Evolutionary conservation across 2,113 vertebrate species (phyloP).

Genomic region (Cryptomyrus ogoouensis): DNA sequence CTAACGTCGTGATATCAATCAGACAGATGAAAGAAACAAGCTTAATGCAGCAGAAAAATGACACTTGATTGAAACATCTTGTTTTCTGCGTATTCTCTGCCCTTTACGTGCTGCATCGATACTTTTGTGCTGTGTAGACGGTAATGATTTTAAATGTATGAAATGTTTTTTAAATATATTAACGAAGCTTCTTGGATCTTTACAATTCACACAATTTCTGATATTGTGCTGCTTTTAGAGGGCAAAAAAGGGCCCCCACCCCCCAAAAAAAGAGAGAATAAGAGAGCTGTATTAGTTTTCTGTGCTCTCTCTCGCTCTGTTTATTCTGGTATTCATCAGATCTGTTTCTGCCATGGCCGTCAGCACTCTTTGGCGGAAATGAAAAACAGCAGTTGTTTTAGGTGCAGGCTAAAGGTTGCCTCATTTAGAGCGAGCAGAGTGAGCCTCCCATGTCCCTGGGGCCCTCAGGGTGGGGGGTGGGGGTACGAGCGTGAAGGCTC

Average conservation of each 20-base stretch:
- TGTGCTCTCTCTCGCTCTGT: slow-evolving; percentile 56
- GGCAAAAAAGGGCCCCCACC: neutral
- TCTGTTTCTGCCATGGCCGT: slow-evolving; percentile 52
- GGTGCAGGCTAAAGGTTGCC: slow-evolving; percentile 55
- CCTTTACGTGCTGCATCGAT: neutral
- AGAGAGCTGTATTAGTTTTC: slow-evolving; percentile 50
- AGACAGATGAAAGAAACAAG: neutral
- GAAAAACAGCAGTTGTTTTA: slow-evolving; percentile 59
- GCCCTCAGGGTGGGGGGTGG: neutral
- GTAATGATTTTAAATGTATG: neutral
- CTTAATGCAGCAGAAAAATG: neutral
- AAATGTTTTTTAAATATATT: neutral
- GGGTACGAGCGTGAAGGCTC: neutral
- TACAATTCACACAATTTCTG: neutral
- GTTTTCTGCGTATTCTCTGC: neutral
- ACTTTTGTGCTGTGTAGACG: neutral
- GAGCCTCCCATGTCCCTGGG: slow-evolving; percentile 28
- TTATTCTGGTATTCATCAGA: slow-evolving; percentile 60
- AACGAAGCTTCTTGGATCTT: neutral
- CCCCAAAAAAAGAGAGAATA: slow-evolving; percentile 23
- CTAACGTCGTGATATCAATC: neutral
- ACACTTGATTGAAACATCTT: neutral
- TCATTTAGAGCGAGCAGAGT: slow-evolving; percentile 45
- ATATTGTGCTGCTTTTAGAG: neutral
- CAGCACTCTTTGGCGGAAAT: slow-evolving; percentile 52